Percentiles rank a stretch among this genome's conserved stretches.
Conservation (phyloP, 2,113 vertebrate genomes). For the Paraplagusia blochii region DNA sequence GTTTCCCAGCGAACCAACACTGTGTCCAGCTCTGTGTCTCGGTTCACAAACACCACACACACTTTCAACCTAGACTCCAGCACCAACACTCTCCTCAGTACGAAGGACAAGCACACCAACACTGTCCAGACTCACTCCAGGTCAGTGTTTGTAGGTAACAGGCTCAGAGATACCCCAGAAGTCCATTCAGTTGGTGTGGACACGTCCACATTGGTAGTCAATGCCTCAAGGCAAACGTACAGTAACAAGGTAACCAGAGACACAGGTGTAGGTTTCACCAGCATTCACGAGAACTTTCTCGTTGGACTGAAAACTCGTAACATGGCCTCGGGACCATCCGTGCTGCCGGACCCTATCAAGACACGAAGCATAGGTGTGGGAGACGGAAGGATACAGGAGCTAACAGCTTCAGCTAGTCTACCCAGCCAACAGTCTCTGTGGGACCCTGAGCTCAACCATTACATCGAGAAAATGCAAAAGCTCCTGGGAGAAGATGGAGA, state of each 20-base stretch:
- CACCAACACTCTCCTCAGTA: slow-evolving; percentile 80
- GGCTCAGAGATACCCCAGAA: slow-evolving; percentile 78
- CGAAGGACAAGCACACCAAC: slow-evolving; percentile 84
- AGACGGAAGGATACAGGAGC: slow-evolving; percentile 73
- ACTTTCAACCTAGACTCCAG: slow-evolving; percentile 72
- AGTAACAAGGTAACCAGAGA: slow-evolving; percentile 81
- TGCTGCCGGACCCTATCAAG: slow-evolving; percentile 65
- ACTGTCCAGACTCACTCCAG: slow-evolving; percentile 72
- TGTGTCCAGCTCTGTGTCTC: slow-evolving; percentile 68
- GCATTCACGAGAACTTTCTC: slow-evolving; percentile 86
- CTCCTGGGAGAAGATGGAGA: slow-evolving; percentile 87
- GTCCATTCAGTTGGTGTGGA: slow-evolving; percentile 81
- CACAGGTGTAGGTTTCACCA: slow-evolving; percentile 83
- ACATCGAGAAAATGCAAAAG: slow-evolving; percentile 87
- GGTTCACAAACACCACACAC: slow-evolving; percentile 77
- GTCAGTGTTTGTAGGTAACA: slow-evolving; percentile 82
- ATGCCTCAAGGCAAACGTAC: slow-evolving; percentile 67
- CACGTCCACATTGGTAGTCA: slow-evolving; percentile 63
- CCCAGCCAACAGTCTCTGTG: slow-evolving; percentile 53
- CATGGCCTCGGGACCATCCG: slow-evolving; percentile 90
- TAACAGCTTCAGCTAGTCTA: slow-evolving; percentile 23
- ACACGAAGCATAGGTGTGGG: slow-evolving; percentile 88
- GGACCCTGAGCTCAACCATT: slow-evolving; percentile 83
- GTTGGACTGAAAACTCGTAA: slow-evolving; percentile 90
- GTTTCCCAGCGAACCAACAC: slow-evolving; percentile 81